Conservation (phyloP, 2,888 invertebrate genomes). For the Argyra leucocephala region DNA sequence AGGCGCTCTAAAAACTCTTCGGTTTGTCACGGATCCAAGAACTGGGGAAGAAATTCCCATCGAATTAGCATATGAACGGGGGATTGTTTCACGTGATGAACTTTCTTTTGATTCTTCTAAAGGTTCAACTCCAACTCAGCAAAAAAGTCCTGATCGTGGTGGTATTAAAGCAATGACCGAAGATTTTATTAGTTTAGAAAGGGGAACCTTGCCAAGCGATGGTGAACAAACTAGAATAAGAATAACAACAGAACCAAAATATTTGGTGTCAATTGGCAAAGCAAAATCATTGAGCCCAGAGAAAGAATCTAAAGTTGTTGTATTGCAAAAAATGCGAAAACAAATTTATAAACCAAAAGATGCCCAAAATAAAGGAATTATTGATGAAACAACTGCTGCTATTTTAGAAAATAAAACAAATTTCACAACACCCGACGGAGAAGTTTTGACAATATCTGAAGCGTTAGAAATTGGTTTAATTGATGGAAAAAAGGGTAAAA, state of each 20-base stretch:
- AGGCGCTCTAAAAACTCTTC: conserved; percentile 57
- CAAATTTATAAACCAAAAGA: conserved; percentile 65
- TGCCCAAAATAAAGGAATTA: conserved; percentile 67
- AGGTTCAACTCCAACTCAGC: conserved; percentile 22
- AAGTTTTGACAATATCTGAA: conserved; percentile 60
- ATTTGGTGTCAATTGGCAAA: conserved; percentile 54
- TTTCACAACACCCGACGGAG: conserved; percentile 51
- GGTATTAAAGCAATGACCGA: conserved; percentile 22
- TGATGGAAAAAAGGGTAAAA: conserved; percentile 63
- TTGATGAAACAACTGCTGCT: conserved; percentile 65
- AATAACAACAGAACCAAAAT: conserved; percentile 56
- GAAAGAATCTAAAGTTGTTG: conserved; percentile 57
- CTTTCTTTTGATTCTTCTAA: conserved; percentile 28
- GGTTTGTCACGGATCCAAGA: conserved; percentile 65
- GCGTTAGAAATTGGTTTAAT: conserved; percentile 62
- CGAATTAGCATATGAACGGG: conserved; percentile 69
- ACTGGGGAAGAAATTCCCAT: conserved; percentile 71
- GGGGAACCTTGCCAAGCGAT: conserved; percentile 44
- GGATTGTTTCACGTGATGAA: conserved; percentile 50
- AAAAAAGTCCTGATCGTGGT: conserved; percentile 45
- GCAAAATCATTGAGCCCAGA: conserved; percentile 51
- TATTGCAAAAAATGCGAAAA: conserved; percentile 69
- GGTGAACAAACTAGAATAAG: conserved; percentile 46
- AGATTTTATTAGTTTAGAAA: conserved; percentile 42
- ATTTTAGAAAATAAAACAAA: conserved; percentile 54